A percentile compares a stretch with the other conserved stretches of the same genome.
phyloP scores from a whole-genome alignment of 2,797 vertebrate species.

The Cuniculus paca region DNA sequence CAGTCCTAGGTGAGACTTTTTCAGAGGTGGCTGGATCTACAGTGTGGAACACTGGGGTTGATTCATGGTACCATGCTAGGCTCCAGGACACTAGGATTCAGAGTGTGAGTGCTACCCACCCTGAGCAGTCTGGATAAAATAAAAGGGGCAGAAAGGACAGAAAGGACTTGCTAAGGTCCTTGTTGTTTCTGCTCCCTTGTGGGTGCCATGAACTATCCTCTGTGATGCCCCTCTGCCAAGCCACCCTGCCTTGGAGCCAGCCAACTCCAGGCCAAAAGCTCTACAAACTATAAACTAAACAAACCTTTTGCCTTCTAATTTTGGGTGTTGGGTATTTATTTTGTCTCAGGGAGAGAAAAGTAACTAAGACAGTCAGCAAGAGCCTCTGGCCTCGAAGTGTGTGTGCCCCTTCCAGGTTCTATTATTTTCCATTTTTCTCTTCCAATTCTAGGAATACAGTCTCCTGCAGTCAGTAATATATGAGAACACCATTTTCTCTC shows the following conservation, averaged over 20 bases:
- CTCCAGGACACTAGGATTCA: background rate
- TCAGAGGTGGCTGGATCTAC: background rate
- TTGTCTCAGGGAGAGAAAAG: background rate
- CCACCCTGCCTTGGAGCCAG: background rate
- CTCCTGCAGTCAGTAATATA: background rate
- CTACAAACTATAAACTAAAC: background rate
- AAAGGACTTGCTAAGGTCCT: background rate
- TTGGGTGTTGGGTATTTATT: background rate
- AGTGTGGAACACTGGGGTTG: background rate
- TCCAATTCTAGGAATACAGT: background rate
- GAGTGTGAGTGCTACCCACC: background rate
- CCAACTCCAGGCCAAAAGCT: background rate
- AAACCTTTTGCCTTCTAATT: background rate
- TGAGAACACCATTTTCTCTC: background rate
- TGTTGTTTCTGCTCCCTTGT: background rate
- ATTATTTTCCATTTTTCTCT: background rate
- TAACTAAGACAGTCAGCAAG: background rate
- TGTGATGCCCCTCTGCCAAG: background rate
- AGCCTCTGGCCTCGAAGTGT: background rate
- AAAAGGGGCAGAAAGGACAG: background rate
- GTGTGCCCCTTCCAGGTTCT: background rate
- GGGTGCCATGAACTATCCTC: background rate
- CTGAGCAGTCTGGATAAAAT: background rate
- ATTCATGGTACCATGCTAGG: background rate
- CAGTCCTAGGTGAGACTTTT: background rate